Evolutionary conservation across 2,113 vertebrate genomes (phyloP), one percentile per base, ranked within the genome.

Genomic region (Phyllostomus hastatus): DNA sequence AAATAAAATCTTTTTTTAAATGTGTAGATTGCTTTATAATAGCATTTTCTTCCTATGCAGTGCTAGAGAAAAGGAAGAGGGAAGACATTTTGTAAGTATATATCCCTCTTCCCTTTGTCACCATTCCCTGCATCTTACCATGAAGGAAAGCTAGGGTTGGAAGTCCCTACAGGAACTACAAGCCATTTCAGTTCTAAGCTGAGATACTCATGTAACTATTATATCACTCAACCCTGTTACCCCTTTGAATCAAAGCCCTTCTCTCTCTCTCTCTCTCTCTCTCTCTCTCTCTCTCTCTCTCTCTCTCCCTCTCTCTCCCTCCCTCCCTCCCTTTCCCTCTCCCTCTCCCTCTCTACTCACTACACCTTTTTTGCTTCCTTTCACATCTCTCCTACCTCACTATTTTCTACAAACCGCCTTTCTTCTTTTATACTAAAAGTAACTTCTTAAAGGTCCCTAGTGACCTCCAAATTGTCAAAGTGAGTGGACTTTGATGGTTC

Each of bases 21-120:
- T 59, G 57, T 59, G 17, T 59, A 59, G 57, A 7, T 57, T 93
- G 54, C 61, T 88, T 94, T 80, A 59, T 91, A 91, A 93, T 81
- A n/a, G 26, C 72, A 76, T 80, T 95, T 96, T 89, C 72, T 92
- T 95, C 61, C 66, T 95, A 75, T 48, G 20, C 33, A 87, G 35
- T 89, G 9, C 31, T 79, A 90, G 67, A 82, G 35, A 91, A 97
- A 96, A 94, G 57, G 70, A 95, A 80, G 19, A 96, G 24, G n/a
- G 38, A 76, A 93, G 70, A 35, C 86, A n/a, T 52, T 92, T 94
- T 89, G 17, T 76, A 20, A 80, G 31, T 86, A 87, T 69, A 17
- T 89, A 70, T 50, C 87, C 90, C 28, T n/a, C 46, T 87, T 75
- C 86, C 38, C 28, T 92, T 97, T 95, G 66, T 97, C 86, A 72